Base-by-base conservation (phyloP, 64 coral and sea anemone genomes). In the Acropora yongei region DNA sequence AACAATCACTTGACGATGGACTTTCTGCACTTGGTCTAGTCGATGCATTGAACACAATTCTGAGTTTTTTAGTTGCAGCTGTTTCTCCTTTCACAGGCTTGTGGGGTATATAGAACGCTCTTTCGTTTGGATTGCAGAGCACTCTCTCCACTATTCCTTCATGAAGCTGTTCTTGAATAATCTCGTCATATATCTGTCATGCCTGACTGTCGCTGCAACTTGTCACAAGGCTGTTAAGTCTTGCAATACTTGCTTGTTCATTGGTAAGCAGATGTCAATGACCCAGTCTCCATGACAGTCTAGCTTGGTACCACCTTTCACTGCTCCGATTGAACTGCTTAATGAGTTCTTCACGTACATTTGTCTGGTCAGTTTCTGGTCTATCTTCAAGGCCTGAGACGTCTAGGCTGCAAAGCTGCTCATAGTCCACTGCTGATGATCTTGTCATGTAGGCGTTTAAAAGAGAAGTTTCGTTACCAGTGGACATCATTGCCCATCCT, bases 1-100 rank as follows among this genome's bases (percentile, higher is more conserved):
- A 68, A 51, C 91, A 93, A 0, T 93, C 84, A 8, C 88, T 93
- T 13, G 86, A 43, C 44, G 83, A 86, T 6, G 58, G 39, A n/a
- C 20, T 18, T 3, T 69, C 44, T 42, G 69, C 83, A 44, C 13
- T 49, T 16, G 65, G 55, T 11, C 14, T 12, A 19, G 65, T 18
- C 72, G 63, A 86, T 1, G 83, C 60, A 17, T 86, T 63, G 50
- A 69, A 72, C 18, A 69, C 83, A 49, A 42, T 43, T 5, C 83
- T 12, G 41, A 69, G 58, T 14, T 72, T 69, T n/a, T 45, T 72
- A 3, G 65, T 69, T 17, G 57, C 8, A 4, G 61, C 44, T 72
- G 83, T 48, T 18, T 73, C 63, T 46, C 30, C 18, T n/a, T 39
- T 41, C 11, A 71, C 49, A 1, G 66, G 68, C 19, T 87, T 87